Conservation (phyloP, 2,113 vertebrate species). For the Crotalus helleri region DNA sequence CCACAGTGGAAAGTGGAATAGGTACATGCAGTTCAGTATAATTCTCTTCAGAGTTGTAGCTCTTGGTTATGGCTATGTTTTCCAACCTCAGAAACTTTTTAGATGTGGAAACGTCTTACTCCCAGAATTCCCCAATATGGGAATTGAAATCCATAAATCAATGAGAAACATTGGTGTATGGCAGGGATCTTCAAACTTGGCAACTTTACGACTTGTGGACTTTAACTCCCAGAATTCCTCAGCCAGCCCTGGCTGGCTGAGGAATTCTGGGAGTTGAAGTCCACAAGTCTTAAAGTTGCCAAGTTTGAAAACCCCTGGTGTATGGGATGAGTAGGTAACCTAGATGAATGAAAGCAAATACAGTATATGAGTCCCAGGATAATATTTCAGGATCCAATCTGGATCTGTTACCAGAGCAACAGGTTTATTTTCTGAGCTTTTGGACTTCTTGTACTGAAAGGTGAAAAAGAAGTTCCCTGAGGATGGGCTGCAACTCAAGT, state of each 20-base stretch:
- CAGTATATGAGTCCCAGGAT: background rate
- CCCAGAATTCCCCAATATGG: background rate
- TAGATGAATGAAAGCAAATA: background rate
- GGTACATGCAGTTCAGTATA: background rate
- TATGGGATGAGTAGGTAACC: background rate
- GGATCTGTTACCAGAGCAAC: background rate
- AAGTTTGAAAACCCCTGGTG: background rate
- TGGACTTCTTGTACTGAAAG: background rate
- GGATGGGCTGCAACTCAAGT: background rate
- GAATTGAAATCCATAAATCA: background rate
- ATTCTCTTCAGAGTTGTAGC: background rate
- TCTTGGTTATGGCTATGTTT: background rate
- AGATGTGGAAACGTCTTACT: background rate
- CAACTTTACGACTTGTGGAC: too few relatives aligned
- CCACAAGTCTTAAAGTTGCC: background rate
- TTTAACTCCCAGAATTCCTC: too few relatives aligned
- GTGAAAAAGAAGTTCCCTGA: too few relatives aligned
- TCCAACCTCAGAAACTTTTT: background rate
- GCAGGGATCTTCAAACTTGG: too few relatives aligned
- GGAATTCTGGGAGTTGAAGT: background rate
- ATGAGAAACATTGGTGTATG: too few relatives aligned
- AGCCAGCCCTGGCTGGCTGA: too few relatives aligned
- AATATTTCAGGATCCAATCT: background rate
- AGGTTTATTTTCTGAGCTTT: background rate
- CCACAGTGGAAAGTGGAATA: background rate